These are phyloP conservation scores for Holotrichia oblita DNA, from an alignment of 1,140 invertebrate species.

Conservation along the genomic window DNA sequence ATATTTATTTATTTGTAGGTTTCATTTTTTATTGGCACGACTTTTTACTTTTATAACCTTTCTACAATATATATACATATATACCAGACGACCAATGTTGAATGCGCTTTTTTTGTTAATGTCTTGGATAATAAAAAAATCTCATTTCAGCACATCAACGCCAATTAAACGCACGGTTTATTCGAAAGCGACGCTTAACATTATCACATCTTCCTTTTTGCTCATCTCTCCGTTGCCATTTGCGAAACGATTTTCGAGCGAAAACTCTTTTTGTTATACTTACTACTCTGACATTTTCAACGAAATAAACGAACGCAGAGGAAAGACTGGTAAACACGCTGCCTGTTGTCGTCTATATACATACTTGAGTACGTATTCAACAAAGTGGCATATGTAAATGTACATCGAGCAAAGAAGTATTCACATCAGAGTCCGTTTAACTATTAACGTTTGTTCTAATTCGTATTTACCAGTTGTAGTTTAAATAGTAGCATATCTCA, in stretches of 20 bases:
- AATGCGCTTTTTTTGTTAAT: neutral
- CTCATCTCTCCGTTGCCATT: neutral
- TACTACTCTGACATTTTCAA: neutral
- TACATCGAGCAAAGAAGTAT: no score
- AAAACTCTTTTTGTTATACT: neutral
- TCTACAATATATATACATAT: no score
- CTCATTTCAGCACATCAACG: conserved; percentile 10
- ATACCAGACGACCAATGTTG: neutral
- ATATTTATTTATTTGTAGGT: neutral
- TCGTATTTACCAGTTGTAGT: no score
- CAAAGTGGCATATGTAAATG: no score
- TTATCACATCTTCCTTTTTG: conserved; percentile 13
- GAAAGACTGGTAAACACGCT: neutral
- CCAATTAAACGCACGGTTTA: conserved; percentile 1
- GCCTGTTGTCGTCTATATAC: no score
- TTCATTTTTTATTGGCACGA: neutral
- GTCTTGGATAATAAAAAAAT: neutral
- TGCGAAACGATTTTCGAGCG: neutral
- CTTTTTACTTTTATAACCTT: neutral
- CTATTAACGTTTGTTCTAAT: no score
- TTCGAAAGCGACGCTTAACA: neutral
- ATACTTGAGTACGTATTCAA: no score
- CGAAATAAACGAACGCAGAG: neutral
- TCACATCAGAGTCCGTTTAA: no score
- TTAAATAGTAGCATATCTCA: no score